Conservation (phyloP, 2,113 vertebrate species). For the Malurus melanocephalus region DNA sequence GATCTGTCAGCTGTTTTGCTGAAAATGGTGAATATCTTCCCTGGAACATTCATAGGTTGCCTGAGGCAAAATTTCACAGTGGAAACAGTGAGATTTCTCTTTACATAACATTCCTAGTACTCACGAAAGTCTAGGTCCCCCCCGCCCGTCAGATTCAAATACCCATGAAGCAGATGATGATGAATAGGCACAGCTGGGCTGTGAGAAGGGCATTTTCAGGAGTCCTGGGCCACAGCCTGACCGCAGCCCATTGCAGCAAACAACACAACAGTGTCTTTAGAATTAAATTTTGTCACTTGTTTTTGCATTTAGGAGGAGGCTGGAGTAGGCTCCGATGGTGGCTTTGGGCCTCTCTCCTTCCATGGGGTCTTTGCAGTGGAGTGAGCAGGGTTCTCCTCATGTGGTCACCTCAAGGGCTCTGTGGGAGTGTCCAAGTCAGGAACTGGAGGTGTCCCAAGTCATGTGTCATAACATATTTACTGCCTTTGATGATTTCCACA, state of each 20-base stretch:
- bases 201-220: background rate
- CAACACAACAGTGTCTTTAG: background rate
- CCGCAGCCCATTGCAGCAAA: background rate
- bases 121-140: conserved; percentile 1
- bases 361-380: rapidly evolving
- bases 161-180: conserved; percentile 54
- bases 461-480: background rate
- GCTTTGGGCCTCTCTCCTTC: background rate
- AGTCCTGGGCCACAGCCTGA: background rate
- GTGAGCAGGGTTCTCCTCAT: rapidly evolving
- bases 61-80: conserved; percentile 63
- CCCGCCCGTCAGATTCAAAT: background rate
- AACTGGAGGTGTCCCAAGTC: background rate
- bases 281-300: background rate
- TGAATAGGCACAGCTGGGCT: conserved; percentile 60
- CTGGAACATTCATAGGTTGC: conserved; percentile 62
- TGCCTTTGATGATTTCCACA: background rate
- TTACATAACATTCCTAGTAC: conserved; percentile 49
- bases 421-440: background rate
- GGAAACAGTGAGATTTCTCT: conserved; percentile 58
- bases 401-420: background rate
- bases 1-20: conserved; percentile 62
- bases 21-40: conserved; percentile 60
- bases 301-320: background rate
- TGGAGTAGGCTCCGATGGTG: background rate